Evolutionary conservation across 1,140 invertebrate species (phyloP).

Genomic region (Cardiocondyla obscurior): DNA sequence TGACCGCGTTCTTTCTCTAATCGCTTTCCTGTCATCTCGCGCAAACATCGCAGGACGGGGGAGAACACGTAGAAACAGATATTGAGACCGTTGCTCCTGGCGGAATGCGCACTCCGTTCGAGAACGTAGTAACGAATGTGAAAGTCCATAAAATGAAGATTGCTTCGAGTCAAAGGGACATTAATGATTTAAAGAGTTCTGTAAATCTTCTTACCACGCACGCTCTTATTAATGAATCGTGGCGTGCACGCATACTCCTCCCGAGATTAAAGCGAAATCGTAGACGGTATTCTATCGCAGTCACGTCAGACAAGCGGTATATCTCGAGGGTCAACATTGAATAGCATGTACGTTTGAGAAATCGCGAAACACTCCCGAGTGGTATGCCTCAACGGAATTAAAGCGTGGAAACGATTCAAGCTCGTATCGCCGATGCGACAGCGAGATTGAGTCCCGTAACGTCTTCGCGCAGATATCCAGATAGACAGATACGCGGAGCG

Average conservation of each 20-base stretch:
- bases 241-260: not conserved
- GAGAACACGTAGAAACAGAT: not conserved
- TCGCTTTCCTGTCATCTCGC: conserved; percentile 5
- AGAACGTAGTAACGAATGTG: not conserved
- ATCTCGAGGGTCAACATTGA: conserved; percentile 12
- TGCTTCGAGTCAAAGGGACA: conserved; percentile 14
- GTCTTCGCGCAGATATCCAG: conserved; percentile 71
- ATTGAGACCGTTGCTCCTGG: conserved; percentile 2
- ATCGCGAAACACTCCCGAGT: conserved; percentile 1
- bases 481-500: conserved; percentile 72
- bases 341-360: conserved; percentile 24
- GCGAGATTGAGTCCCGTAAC: conserved; percentile 32
- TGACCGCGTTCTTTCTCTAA: conserved; percentile 18
- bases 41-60: not conserved
- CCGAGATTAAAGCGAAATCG: conserved; percentile 5
- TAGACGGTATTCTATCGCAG: not conserved
- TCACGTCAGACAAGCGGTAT: not conserved
- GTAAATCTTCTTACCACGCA: conserved; percentile 25
- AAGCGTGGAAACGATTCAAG: conserved; percentile 30
- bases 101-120: not conserved
- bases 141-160: conserved; percentile 39
- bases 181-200: conserved; percentile 14
- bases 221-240: conserved; percentile 17
- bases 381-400: conserved; percentile 6
- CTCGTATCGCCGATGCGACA: conserved; percentile 7